Conservation (phyloP, 2,888 invertebrate genomes). For the Ceraclea dissimilis region DNA sequence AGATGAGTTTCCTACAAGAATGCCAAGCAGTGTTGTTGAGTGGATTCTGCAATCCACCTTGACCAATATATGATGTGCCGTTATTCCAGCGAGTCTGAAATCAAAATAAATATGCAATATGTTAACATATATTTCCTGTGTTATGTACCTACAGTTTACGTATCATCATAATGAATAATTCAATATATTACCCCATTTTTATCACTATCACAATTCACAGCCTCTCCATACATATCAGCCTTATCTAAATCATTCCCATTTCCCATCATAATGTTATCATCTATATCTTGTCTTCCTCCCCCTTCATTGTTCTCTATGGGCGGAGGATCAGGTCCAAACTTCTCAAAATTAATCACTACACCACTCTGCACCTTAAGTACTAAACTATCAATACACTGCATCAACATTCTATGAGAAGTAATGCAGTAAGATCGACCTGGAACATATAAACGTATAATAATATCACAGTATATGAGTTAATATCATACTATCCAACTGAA, state of each 20-base stretch:
- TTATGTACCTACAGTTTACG: neutral
- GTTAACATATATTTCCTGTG: neutral
- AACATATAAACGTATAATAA: slow-evolving; percentile 14
- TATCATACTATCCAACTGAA: neutral
- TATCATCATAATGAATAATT: neutral
- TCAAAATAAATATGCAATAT: neutral
- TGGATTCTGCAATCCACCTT: slow-evolving; percentile 38
- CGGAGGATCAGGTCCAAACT: slow-evolving; percentile 82
- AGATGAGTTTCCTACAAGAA: slow-evolving; percentile 77
- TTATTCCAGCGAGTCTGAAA: slow-evolving; percentile 40
- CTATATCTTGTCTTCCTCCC: slow-evolving; percentile 47
- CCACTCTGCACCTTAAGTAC: slow-evolving; percentile 97
- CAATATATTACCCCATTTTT: slow-evolving; percentile 43
- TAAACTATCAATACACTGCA: slow-evolving; percentile 93
- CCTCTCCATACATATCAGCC: slow-evolving; percentile 35
- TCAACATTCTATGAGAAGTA: slow-evolving; percentile 88
- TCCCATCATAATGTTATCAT: slow-evolving; percentile 30
- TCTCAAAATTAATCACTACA: slow-evolving; percentile 96
- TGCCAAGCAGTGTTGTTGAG: slow-evolving; percentile 74
- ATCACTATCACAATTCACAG: slow-evolving; percentile 34
- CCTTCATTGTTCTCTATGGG: slow-evolving; percentile 49
- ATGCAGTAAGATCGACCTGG: slow-evolving; percentile 90
- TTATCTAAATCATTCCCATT: slow-evolving; percentile 34
- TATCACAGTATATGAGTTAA: neutral
- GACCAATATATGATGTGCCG: slow-evolving; percentile 37